Evolutionary conservation across 2,797 vertebrate species (phyloP), one percentile per base, ranked within the genome.

Genomic region (Alca torda): DNA sequence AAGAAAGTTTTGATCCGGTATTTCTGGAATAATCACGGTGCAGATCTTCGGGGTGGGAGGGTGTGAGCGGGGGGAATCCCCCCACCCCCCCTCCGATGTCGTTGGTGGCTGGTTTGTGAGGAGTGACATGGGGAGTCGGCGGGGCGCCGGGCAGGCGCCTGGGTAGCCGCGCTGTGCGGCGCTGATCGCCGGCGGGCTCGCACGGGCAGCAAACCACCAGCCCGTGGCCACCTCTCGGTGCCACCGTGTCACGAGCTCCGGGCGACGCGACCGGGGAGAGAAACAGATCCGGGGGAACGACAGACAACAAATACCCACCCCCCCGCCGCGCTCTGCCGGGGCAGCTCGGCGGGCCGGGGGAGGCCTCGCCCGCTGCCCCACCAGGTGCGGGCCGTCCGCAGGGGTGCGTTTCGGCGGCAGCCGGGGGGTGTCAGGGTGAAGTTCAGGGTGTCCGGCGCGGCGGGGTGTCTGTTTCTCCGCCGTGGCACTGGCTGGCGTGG

Each of bases 401-500:
- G 45, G 37, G 68, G 41, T 23, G 54, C 24, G 28, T 39, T 25
- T 37, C 48, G 61, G 73, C n/a, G 6, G 87, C 60, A 72, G 77
- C 48, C 13, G 39, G 13, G 84, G 84, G 64, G 60, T 87, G 33
- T 68, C 68, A 12, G 85, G 70, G 82, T 78, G 91, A 98, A 98
- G 97, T 98, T 98, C 72, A 18, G 48, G 37, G 68, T 85, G 96
- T 96, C 93, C 85, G 84, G 84, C 80, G 64, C 82, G 50, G 72
- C 37, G 30, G 33, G n/a, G 37, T 26, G 70, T 37, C 18, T 33
- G 33, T 33, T 77, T 48, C 45, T 46, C 14, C 4, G 24, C 75
- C 16, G 51, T 53, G 82, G 45, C 56, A 77, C n/a, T 61, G 26
- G 70, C 43, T 90, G 45, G 80, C 64, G 33, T 37, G 16, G 76